A percentile compares a stretch with the other conserved stretches of the same genome.
These are phyloP conservation scores for Phoxinus dragarum DNA, from an alignment of 2,797 vertebrate species.

Conservation along the genomic window DNA sequence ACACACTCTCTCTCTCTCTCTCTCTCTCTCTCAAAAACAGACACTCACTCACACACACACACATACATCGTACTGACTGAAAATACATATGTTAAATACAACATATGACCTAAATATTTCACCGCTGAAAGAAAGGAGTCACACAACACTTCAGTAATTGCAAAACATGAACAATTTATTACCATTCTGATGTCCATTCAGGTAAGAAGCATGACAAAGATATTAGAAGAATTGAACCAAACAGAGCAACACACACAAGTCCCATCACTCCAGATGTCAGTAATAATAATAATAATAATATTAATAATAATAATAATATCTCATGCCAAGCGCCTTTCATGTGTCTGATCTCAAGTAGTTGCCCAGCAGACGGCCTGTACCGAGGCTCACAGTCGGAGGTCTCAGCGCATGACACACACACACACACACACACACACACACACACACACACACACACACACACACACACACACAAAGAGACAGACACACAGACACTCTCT, in stretches of 20 bases:
- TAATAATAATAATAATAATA: constrained; percentile 44
- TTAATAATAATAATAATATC: constrained; percentile 39
- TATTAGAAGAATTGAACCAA: constrained; percentile 48
- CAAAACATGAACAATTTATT: constrained; percentile 59
- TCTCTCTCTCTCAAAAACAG: too few species aligned
- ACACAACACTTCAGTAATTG: background rate
- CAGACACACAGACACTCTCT: too few species aligned
- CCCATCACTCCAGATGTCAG: constrained; percentile 51
- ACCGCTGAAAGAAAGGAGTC: background rate
- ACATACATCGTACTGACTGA: too few species aligned
- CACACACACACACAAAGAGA: too few species aligned
- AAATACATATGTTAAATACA: too few species aligned
- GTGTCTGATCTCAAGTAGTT: constrained; percentile 17
- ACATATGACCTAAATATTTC: too few species aligned
- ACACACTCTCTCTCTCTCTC: too few species aligned
- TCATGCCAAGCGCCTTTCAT: constrained; percentile 31
- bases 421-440: background rate
- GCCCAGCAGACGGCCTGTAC: constrained; percentile 2
- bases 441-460: background rate
- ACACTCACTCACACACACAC: background rate
- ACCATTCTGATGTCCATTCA: constrained; percentile 50
- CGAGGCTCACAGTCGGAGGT: constrained; percentile 54
- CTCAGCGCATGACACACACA: background rate
- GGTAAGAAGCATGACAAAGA: constrained; percentile 51
- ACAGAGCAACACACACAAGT: constrained; percentile 47